Base-by-base conservation (phyloP, 35 echinoderm and acorn worm species). In the Stichopus chloronotus region DNA sequence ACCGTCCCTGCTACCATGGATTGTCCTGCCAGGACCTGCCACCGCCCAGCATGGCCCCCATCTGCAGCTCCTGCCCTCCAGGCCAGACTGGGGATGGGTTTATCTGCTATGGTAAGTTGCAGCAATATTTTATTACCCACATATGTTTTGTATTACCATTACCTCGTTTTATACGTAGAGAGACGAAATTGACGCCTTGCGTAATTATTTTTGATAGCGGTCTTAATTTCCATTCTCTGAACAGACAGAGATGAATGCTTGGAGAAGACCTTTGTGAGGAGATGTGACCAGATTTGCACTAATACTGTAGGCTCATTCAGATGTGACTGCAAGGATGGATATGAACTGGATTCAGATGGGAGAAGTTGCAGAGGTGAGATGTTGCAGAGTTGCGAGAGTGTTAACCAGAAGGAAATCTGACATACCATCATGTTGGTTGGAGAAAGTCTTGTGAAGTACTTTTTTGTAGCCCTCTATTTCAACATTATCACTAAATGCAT, bases 201-300 rank as follows among this genome's bases (percentile, higher is more conserved):
- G 30, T 43, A 43, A 0, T 43, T 43, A 43, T 43, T 43, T 0
- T 43, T 43, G 30, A 43, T 3, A 43, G 30, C 30, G 3, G 1
- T 43, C 30, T 43, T 43, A 43, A 43, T 43, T 43, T 43, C 30
- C 30, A 43, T 43, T 43, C 30, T 43, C 20, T 88, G n/a, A 52
- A 43, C 63, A 90, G 88, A 90, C 53, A 17, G 17, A 72, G 43
- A 68, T 16, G 88, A 90, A 52, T 90, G 88, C 68, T 53, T 60
- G 6, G 59, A 53, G 22, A 68, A 11, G 20, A 43, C 17, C 12
- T 24, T 80, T 53, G 17, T 7, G 4, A 83, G 68, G 8, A 69
- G 68, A 25, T 93, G 92, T 77, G 65, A 72, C 57, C 92, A 93
- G 83, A 77, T 88, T 53, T 93, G 92, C 83, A 88, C 59, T 16